Percentiles rank a stretch among this genome's conserved stretches.
Conservation (phyloP, 2,888 invertebrate genomes). For the Xestia c-nigrum region DNA sequence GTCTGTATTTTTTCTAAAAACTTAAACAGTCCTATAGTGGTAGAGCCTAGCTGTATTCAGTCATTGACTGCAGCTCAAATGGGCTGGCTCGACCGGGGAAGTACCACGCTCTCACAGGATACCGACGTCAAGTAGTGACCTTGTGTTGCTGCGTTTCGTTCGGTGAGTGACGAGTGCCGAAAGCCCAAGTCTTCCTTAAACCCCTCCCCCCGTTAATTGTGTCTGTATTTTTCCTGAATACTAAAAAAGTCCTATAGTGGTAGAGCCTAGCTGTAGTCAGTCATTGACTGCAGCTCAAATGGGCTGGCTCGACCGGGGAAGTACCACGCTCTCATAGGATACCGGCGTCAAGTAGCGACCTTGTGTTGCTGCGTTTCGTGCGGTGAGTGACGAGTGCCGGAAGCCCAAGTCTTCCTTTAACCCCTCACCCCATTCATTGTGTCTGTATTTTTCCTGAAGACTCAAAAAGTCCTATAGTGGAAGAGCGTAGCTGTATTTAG, state of each 20-base stretch:
- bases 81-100: constrained; percentile 44
- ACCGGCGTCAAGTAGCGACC: constrained; percentile 1
- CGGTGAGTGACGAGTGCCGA: constrained; percentile 37
- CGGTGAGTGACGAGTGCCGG: constrained; percentile 29
- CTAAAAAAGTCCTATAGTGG: neutral
- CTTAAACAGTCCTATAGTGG: too few relatives aligned
- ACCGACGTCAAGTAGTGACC: neutral
- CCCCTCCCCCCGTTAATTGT: neutral
- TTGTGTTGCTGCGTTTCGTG: constrained; percentile 6
- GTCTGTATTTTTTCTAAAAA: too few relatives aligned
- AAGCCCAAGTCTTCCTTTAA: neutral
- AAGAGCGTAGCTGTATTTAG: too few relatives aligned
- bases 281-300: constrained; percentile 1
- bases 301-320: constrained; percentile 37
- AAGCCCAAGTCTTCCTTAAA: neutral
- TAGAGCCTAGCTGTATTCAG: constrained; percentile 5
- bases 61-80: neutral
- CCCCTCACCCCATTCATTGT: too few relatives aligned
- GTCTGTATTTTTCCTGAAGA: too few relatives aligned
- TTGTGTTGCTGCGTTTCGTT: constrained; percentile 8
- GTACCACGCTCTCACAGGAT: constrained; percentile 42
- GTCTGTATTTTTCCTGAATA: neutral
- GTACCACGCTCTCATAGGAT: constrained; percentile 34
- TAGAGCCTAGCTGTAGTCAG: too few relatives aligned
- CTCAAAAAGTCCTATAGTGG: too few relatives aligned